A percentile compares a stretch with the other conserved stretches of the same genome.
Evolutionary conservation across 2,888 invertebrate species (phyloP).

Genomic region (Aproaerema taeniolella): DNA sequence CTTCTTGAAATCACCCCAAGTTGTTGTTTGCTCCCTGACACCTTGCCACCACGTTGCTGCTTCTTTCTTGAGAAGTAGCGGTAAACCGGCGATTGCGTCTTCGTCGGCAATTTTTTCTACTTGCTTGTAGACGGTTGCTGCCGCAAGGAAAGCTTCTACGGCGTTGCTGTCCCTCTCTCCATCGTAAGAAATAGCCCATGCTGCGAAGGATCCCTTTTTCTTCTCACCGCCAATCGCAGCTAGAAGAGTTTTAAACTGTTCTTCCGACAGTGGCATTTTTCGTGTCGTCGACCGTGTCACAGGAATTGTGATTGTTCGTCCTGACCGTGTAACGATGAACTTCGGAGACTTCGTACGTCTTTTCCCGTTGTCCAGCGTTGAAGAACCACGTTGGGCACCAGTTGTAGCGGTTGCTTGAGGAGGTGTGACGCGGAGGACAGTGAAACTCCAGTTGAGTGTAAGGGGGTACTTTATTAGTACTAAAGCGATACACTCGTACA

Average conservation of each 20-base stretch:
- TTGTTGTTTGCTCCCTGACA: not conserved
- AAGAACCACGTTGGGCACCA: too few relatives aligned
- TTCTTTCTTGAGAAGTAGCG: not conserved
- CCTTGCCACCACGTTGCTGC: constrained; percentile 4
- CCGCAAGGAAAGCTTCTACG: not conserved
- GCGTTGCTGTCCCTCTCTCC: not conserved
- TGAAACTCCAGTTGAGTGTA: too few relatives aligned
- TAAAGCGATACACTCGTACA: too few relatives aligned
- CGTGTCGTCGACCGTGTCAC: too few relatives aligned
- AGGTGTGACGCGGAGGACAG: too few relatives aligned
- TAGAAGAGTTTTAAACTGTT: not conserved
- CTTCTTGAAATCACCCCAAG: not conserved
- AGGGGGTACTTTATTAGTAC: too few relatives aligned
- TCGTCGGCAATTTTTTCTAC: not conserved
- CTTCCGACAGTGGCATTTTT: not conserved
- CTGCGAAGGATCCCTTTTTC: not conserved
- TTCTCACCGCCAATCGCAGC: not conserved
- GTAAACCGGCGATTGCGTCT: not conserved
- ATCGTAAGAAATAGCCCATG: not conserved
- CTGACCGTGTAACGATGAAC: too few relatives aligned
- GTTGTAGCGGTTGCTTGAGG: too few relatives aligned
- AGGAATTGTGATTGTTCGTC: too few relatives aligned
- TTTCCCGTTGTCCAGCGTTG: too few relatives aligned
- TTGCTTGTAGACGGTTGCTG: not conserved
- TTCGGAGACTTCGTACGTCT: too few relatives aligned